These are phyloP conservation scores for Brachionus koreanus DNA, from an alignment of 1,140 invertebrate species.

Conservation along the genomic window DNA sequence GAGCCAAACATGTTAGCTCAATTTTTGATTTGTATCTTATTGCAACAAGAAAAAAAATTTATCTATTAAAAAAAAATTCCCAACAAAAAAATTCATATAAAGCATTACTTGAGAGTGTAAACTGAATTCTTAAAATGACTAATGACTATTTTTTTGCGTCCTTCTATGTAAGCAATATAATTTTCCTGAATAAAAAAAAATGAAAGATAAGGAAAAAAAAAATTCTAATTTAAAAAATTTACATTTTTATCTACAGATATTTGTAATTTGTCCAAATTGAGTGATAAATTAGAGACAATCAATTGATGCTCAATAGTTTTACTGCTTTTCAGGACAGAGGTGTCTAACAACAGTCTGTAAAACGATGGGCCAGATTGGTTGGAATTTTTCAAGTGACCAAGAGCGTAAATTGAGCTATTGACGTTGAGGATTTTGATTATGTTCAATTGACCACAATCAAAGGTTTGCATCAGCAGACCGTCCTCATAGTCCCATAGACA, in stretches of 20 bases:
- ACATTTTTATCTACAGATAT: constrained; percentile 22
- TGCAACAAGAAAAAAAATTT: neutral
- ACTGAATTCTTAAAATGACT: neutral
- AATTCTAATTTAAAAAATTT: constrained; percentile 29
- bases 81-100: neutral
- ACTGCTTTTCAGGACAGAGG: neutral
- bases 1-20: constrained; percentile 66
- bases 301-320: constrained; percentile 20
- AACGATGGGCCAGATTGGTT: neutral
- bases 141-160: neutral
- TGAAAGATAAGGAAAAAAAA: neutral
- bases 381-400: constrained; percentile 8
- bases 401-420: neutral
- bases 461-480: constrained; percentile 10
- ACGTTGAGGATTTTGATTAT: neutral
- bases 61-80: neutral
- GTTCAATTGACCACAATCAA: neutral
- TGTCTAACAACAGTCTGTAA: constrained; percentile 11
- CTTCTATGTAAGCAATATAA: constrained; percentile 10
- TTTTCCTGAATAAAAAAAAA: neutral
- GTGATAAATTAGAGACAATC: constrained; percentile 5
- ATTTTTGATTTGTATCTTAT: constrained; percentile 31
- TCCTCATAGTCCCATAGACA: constrained; percentile 44
- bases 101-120: neutral
- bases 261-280: constrained; percentile 12